Evolutionary conservation across 2,113 vertebrate genomes (phyloP).

Genomic region (Athene cunicularia): DNA sequence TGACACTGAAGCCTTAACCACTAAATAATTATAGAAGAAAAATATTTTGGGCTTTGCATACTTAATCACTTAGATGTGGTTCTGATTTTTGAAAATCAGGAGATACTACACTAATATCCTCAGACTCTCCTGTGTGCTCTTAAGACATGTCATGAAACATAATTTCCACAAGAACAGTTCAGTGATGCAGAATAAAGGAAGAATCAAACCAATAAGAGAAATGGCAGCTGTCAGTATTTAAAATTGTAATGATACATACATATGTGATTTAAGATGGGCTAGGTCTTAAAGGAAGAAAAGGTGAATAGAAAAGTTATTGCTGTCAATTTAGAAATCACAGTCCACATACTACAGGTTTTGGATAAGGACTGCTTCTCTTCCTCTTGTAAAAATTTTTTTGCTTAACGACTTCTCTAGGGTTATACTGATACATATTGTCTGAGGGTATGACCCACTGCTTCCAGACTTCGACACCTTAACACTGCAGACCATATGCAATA

Average conservation of each 20-base stretch:
- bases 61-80: background rate
- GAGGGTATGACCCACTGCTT: background rate
- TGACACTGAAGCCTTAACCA: background rate
- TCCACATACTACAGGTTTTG: background rate
- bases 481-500: rapidly evolving
- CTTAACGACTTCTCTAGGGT: background rate
- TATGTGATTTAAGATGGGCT: background rate
- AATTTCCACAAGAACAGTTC: slow-evolving; percentile 1
- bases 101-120: background rate
- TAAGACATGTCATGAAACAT: background rate
- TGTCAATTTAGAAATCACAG: background rate
- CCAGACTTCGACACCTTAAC: background rate
- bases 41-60: background rate
- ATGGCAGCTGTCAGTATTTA: background rate
- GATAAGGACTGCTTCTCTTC: background rate
- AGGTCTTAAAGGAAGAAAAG: background rate
- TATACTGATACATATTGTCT: background rate
- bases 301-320: background rate
- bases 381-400: background rate
- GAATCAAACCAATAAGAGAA: background rate
- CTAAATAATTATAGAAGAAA: background rate
- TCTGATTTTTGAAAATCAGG: background rate
- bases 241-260: background rate
- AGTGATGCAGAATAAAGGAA: background rate
- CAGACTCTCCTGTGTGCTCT: background rate